These are phyloP conservation scores for Cuculus canorus DNA, from an alignment of 2,797 vertebrate genomes.

Conservation along the genomic window DNA sequence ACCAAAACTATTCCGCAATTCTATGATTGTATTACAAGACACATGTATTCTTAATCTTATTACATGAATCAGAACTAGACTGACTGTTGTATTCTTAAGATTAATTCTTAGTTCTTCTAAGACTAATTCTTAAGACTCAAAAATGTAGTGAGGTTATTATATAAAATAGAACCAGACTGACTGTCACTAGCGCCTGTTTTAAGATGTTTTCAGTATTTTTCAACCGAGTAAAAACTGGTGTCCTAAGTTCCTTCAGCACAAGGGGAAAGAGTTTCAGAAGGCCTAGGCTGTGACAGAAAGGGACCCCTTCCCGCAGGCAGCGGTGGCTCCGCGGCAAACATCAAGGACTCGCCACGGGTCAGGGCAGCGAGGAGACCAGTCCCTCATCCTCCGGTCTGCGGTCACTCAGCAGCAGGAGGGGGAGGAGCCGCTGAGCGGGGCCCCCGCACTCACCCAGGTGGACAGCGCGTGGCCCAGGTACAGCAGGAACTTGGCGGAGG, in stretches of 20 bases:
- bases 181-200: background rate
- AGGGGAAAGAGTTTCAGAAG: background rate
- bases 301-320: no score
- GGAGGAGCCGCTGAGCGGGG: no score
- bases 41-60: background rate
- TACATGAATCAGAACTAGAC: rapidly evolving
- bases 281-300: background rate
- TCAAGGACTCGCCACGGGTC: background rate
- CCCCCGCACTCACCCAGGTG: constrained; percentile 95
- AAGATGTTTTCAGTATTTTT: background rate
- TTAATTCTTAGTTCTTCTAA: no score
- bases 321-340: background rate
- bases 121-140: no score
- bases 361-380: rapidly evolving
- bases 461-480: constrained; percentile 94
- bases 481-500: constrained; percentile 93
- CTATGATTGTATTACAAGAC: background rate
- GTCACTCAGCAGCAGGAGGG: no score
- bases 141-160: no score
- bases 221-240: background rate
- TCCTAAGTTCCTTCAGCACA: background rate
- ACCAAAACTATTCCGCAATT: no score
- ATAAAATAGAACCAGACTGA: rapidly evolving
- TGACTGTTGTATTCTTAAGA: no score
- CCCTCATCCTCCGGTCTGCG: no score